Evolutionary conservation across 37 sponge, comb jelly and placozoan species (phyloP).

Genomic region (Eunapius fragilis): DNA sequence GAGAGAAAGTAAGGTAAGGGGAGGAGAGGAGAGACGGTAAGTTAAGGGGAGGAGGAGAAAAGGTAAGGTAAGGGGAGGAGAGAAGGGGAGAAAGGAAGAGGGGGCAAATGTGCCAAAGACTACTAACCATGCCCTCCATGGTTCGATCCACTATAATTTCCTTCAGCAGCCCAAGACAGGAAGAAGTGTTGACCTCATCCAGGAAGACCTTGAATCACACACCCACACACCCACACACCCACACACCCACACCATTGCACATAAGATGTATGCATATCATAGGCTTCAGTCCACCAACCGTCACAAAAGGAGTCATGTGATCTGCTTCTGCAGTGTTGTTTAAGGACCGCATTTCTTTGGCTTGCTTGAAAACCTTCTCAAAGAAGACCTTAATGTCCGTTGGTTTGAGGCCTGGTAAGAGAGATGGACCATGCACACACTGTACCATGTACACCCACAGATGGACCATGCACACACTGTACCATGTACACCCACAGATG

Average conservation of each 20-base stretch:
- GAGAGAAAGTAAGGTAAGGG: too few species aligned
- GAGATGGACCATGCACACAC: too few species aligned
- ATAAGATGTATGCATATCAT: background rate
- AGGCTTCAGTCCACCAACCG: constrained; percentile 28
- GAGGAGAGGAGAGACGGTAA: too few species aligned
- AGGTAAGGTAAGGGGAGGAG: too few species aligned
- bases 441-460: too few species aligned
- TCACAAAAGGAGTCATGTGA: constrained; percentile 49
- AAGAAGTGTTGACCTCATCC: constrained; percentile 92
- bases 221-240: background rate
- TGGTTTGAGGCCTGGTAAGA: constrained; percentile 54
- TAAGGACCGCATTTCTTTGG: constrained; percentile 18
- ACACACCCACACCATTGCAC: too few species aligned
- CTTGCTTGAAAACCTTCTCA: constrained; percentile 49
- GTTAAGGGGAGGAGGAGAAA: too few species aligned
- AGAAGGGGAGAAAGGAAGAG: background rate
- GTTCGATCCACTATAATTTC: constrained; percentile 84
- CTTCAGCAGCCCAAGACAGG: constrained; percentile 89
- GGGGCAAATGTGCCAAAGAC: background rate
- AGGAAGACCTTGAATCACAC: constrained; percentile 53
- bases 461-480: too few species aligned
- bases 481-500: too few species aligned
- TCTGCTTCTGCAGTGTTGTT: constrained; percentile 2
- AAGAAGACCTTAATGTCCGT: constrained; percentile 48
- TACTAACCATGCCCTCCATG: constrained; percentile 71